A percentile compares a stretch with the other conserved stretches of the same genome.
Evolutionary conservation across 2,888 invertebrate species (phyloP).

Genomic region (Linnaemya vulpina): DNA sequence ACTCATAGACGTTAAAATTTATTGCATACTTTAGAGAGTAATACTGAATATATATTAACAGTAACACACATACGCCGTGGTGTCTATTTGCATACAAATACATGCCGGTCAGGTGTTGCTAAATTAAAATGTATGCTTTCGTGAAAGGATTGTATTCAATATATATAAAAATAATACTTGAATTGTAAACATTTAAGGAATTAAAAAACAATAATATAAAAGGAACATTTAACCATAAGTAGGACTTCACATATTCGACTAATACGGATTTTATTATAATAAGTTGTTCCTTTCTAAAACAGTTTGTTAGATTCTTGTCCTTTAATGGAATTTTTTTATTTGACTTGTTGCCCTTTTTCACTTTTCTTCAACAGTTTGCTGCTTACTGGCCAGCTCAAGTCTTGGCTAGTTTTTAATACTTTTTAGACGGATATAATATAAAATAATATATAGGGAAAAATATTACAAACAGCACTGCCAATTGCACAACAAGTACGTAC

Average conservation of each 20-base stretch:
- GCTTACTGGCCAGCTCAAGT: background rate
- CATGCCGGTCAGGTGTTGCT: too few species aligned
- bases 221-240: too few species aligned
- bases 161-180: too few species aligned
- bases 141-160: too few species aligned
- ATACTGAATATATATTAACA: too few species aligned
- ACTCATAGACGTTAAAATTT: too few species aligned
- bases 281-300: background rate
- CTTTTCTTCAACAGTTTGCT: conserved; percentile 2
- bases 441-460: background rate
- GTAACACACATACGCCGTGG: too few species aligned
- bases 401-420: conserved; percentile 13
- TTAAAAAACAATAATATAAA: too few species aligned
- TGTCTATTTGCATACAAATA: too few species aligned
- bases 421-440: background rate
- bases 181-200: too few species aligned
- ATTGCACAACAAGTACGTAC: background rate
- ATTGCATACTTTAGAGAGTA: too few species aligned
- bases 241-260: background rate
- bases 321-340: conserved; percentile 35
- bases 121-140: too few species aligned
- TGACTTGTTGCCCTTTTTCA: conserved; percentile 30
- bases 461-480: conserved; percentile 13
- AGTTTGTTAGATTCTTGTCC: background rate
- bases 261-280: background rate